Evolutionary conservation across 2,113 vertebrate genomes (phyloP).

Genomic region (Taxidea taxus): DNA sequence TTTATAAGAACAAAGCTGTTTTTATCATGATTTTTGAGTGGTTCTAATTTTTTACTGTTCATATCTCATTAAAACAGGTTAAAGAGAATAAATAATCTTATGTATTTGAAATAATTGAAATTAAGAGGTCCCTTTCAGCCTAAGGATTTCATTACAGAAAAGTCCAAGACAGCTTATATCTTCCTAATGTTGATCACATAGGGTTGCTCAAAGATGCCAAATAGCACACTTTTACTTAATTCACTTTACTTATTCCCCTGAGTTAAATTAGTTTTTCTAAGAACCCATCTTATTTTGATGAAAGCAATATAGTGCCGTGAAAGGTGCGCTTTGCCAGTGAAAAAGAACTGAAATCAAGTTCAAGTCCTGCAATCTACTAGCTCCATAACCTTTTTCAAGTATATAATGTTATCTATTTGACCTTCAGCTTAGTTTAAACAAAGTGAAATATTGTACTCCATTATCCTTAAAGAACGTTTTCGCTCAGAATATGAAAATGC

Average conservation of each 20-base stretch:
- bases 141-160: not conserved
- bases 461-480: not conserved
- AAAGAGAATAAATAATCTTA: not conserved
- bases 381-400: not conserved
- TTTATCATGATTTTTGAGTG: not conserved
- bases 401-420: not conserved
- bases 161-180: not conserved
- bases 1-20: not conserved
- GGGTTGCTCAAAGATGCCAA: not conserved
- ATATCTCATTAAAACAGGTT: not conserved
- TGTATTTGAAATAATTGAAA: not conserved
- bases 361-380: not conserved
- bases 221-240: not conserved
- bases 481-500: not conserved
- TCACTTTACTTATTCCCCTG: not conserved
- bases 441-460: not conserved
- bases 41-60: slow-evolving; percentile 6
- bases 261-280: not conserved
- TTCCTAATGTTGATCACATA: not conserved
- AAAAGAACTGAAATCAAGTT: not conserved
- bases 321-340: not conserved
- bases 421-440: not conserved
- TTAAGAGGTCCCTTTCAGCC: not conserved
- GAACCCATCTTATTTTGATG: not conserved
- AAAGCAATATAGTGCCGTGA: not conserved